Conservation (phyloP, 1,140 invertebrate species). For the Lysiphlebus fabarum region DNA sequence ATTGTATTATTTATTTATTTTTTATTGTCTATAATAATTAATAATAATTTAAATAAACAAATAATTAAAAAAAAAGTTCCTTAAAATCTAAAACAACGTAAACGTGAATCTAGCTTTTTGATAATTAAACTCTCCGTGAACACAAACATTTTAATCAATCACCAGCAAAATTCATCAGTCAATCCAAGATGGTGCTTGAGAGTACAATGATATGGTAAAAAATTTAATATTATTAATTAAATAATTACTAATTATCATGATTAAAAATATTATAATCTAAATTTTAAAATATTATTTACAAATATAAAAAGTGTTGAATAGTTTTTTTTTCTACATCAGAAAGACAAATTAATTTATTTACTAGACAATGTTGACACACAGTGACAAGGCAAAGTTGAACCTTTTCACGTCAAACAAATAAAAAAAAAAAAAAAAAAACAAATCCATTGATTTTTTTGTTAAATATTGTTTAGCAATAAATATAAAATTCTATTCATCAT, state of each 20-base stretch:
- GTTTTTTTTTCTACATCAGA: constrained; percentile 3
- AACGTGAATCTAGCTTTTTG: too few relatives aligned
- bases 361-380: not conserved
- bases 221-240: constrained; percentile 30
- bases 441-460: too few relatives aligned
- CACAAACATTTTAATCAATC: not conserved
- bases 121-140: too few relatives aligned
- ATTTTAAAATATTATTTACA: too few relatives aligned
- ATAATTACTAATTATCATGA: not conserved
- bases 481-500: too few relatives aligned
- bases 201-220: constrained; percentile 97
- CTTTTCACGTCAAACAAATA: not conserved
- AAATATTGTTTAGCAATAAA: too few relatives aligned
- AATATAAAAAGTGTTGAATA: not conserved
- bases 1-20: too few relatives aligned
- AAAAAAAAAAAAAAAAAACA: too few relatives aligned
- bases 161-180: not conserved
- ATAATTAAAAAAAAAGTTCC: too few relatives aligned
- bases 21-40: too few relatives aligned
- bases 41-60: too few relatives aligned
- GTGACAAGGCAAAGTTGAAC: constrained; percentile 52
- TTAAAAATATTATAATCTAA: not conserved
- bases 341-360: not conserved
- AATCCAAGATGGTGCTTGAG: constrained; percentile 86
- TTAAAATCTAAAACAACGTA: too few relatives aligned